phyloP scores from a whole-genome alignment of 2,113 vertebrate species.

The Sinocyclocheilus maitianheensis region DNA sequence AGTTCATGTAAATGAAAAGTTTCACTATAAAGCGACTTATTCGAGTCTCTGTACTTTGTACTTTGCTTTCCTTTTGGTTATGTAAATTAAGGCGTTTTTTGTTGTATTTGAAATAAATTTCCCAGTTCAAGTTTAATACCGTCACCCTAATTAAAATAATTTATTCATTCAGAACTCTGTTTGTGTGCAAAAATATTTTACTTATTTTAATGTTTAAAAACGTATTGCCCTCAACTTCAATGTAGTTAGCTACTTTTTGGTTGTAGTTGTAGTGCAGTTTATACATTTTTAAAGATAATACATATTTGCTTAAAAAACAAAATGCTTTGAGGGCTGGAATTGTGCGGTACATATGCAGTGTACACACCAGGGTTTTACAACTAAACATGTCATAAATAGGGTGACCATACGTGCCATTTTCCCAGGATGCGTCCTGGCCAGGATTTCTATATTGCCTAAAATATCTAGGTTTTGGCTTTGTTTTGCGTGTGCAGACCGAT shows the following conservation, averaged over 20 bases:
- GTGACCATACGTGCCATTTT: no score
- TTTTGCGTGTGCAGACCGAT: no score
- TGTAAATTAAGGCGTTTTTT: background rate
- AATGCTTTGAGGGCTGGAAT: slow-evolving; percentile 6
- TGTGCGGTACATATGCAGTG: background rate
- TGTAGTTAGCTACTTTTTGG: no score
- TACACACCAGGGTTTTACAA: background rate
- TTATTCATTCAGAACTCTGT: background rate
- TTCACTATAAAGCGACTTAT: background rate
- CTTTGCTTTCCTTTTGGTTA: background rate
- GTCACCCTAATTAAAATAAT: background rate
- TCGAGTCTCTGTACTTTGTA: background rate
- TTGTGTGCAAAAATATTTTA: no score
- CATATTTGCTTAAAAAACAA: background rate
- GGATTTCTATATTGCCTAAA: no score
- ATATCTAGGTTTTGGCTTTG: no score
- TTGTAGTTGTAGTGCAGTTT: background rate
- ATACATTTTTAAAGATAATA: background rate
- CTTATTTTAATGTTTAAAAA: background rate
- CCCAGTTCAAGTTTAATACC: background rate
- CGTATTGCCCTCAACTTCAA: no score
- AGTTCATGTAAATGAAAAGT: no score
- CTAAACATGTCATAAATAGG: background rate
- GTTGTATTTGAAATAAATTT: background rate
- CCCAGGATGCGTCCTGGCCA: no score